Conservation (phyloP, 2,797 vertebrate species). For the Hypotaenidia philippensis region DNA sequence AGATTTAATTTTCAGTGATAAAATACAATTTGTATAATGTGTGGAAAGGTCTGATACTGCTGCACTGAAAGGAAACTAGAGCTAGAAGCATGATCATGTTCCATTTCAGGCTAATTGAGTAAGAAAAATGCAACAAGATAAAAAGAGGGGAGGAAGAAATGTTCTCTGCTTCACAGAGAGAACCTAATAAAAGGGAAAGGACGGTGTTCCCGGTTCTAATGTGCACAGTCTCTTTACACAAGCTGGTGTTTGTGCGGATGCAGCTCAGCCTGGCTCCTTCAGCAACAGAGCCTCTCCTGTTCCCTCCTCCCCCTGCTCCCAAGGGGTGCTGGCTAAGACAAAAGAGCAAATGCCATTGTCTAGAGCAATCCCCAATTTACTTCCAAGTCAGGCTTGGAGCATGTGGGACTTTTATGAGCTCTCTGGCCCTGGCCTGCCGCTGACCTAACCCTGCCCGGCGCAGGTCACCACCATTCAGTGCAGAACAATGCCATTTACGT, state of each 20-base stretch:
- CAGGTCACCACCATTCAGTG: constrained; percentile 3
- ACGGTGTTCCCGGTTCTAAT: background rate
- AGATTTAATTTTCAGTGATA: constrained; percentile 61
- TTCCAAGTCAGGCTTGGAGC: background rate
- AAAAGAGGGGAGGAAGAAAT: background rate
- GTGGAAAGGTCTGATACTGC: constrained; percentile 41
- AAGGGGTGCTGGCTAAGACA: background rate
- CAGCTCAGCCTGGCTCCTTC: background rate
- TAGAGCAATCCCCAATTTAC: background rate
- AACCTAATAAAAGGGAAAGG: background rate
- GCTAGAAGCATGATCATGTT: background rate
- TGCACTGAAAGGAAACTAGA: constrained; percentile 4
- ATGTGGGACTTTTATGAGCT: background rate
- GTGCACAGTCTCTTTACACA: background rate
- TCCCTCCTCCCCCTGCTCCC: background rate
- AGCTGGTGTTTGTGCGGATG: background rate
- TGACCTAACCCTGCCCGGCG: constrained; percentile 8
- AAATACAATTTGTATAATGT: constrained; percentile 46
- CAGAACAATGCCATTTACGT: constrained; percentile 1
- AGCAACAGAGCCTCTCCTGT: background rate
- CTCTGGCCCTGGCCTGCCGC: background rate
- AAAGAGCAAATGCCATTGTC: constrained; percentile 8
- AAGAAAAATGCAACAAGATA: background rate
- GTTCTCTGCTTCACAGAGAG: background rate
- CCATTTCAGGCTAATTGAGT: constrained; percentile 38